A percentile compares a stretch with the other conserved stretches of the same genome.
phyloP scores from a whole-genome alignment of 2,888 invertebrate genomes.

The Synanthedon formicaeformis region DNA sequence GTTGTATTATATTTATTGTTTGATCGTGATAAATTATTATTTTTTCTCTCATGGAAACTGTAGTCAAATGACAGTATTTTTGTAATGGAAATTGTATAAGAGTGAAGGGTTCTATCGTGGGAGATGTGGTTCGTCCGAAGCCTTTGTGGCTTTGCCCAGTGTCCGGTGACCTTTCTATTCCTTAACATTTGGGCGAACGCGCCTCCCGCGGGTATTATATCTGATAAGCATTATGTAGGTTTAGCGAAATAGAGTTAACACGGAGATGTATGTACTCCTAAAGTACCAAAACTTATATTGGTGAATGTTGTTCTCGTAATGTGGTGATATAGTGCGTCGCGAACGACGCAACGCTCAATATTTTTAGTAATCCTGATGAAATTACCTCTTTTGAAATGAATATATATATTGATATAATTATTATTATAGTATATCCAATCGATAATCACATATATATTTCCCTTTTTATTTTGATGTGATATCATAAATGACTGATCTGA shows the following conservation, averaged over 20 bases:
- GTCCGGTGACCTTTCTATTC: conserved; percentile 7
- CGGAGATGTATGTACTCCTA: conserved; percentile 48
- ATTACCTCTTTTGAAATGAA: conserved; percentile 71
- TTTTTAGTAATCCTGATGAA: conserved; percentile 70
- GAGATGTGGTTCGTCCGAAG: conserved; percentile 14
- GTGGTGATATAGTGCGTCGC: conserved; percentile 67
- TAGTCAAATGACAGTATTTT: conserved; percentile 74
- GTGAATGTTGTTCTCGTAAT: conserved; percentile 68
- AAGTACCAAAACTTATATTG: conserved; percentile 66
- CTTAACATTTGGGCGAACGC: neutral
- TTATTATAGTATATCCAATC: conserved; percentile 60
- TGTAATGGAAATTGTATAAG: conserved; percentile 68
- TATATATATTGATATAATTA: conserved; percentile 28
- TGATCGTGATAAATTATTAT: conserved; percentile 40
- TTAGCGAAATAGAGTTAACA: conserved; percentile 67
- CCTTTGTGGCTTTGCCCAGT: conserved; percentile 6
- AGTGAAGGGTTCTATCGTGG: conserved; percentile 55
- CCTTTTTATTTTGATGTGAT: conserved; percentile 74
- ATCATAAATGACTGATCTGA: conserved; percentile 74
- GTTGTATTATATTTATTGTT: conserved; percentile 63
- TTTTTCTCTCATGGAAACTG: conserved; percentile 64
- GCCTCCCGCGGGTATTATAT: conserved; percentile 48
- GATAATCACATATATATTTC: conserved; percentile 69
- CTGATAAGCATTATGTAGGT: conserved; percentile 72
- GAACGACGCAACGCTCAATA: conserved; percentile 68